A percentile compares a stretch with the other conserved stretches of the same genome.
Conservation (phyloP, 2,797 vertebrate genomes). For the Acrossocheilus wenchowensis region DNA sequence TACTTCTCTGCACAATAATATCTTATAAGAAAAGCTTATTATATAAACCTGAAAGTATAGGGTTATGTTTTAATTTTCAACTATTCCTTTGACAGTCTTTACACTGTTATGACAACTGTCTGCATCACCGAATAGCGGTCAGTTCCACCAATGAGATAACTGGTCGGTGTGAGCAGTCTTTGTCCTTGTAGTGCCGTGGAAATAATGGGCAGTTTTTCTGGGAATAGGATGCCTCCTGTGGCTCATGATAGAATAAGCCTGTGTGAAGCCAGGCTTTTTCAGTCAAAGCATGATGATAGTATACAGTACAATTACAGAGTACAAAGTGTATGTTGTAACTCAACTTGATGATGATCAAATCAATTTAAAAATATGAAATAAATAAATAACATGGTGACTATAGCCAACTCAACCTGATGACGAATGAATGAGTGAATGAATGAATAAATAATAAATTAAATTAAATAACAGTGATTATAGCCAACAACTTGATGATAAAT, state of each 20-base stretch:
- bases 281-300: slow-evolving; percentile 2
- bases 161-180: not conserved
- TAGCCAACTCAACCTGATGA: not conserved
- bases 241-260: slow-evolving; percentile 57
- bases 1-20: not conserved
- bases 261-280: slow-evolving; percentile 24
- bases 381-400: not conserved
- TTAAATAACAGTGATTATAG: too few species aligned
- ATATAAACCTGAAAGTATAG: not conserved
- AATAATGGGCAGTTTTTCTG: slow-evolving; percentile 38
- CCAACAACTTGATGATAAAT: too few species aligned
- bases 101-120: not conserved
- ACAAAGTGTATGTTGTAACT: not conserved
- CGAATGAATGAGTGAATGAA: too few species aligned
- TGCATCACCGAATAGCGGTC: not conserved
- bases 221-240: slow-evolving; percentile 69
- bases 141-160: not conserved
- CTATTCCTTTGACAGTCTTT: slow-evolving; percentile 4
- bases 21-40: not conserved
- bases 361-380: not conserved
- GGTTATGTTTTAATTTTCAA: not conserved
- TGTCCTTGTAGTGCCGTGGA: slow-evolving; percentile 12
- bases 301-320: not conserved
- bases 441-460: too few species aligned
- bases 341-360: not conserved